phyloP scores from a whole-genome alignment of 2,113 vertebrate genomes.

The Erythrolamprus reginae region DNA sequence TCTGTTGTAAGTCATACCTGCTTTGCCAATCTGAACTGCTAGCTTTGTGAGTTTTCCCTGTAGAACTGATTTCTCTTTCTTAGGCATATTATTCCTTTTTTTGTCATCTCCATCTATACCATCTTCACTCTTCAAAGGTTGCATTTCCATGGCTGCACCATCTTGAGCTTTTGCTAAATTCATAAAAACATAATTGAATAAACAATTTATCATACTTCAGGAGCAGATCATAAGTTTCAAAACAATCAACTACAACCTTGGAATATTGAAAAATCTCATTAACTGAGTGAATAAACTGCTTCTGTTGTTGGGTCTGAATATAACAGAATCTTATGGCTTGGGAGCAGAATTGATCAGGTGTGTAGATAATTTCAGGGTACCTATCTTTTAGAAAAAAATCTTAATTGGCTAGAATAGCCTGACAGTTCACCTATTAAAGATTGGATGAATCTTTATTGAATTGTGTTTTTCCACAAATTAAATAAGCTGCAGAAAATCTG shows the following conservation, averaged over 20 bases:
- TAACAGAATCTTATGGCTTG: neutral
- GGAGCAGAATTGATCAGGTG: neutral
- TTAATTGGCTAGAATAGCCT: neutral
- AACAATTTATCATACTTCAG: neutral
- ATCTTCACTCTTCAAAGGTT: conserved; percentile 94
- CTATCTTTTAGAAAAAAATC: neutral
- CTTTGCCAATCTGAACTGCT: conserved; percentile 98
- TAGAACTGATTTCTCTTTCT: conserved; percentile 98
- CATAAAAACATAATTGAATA: conserved; percentile 9
- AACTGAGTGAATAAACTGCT: neutral
- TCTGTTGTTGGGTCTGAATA: neutral
- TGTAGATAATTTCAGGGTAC: neutral
- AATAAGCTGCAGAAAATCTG: neutral
- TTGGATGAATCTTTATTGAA: no score
- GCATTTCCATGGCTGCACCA: conserved; percentile 99
- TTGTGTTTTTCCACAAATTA: no score
- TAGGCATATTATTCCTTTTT: conserved; percentile 89
- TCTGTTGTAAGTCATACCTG: conserved; percentile 71
- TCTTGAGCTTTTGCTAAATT: conserved; percentile 93
- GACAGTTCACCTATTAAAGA: neutral
- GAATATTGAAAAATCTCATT: neutral
- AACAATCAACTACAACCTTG: neutral
- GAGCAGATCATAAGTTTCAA: neutral
- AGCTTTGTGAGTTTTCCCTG: conserved; percentile 98
- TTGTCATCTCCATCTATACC: conserved; percentile 89